phyloP scores from a whole-genome alignment of 2,797 vertebrate species.

The Acanthurus lineatus region DNA sequence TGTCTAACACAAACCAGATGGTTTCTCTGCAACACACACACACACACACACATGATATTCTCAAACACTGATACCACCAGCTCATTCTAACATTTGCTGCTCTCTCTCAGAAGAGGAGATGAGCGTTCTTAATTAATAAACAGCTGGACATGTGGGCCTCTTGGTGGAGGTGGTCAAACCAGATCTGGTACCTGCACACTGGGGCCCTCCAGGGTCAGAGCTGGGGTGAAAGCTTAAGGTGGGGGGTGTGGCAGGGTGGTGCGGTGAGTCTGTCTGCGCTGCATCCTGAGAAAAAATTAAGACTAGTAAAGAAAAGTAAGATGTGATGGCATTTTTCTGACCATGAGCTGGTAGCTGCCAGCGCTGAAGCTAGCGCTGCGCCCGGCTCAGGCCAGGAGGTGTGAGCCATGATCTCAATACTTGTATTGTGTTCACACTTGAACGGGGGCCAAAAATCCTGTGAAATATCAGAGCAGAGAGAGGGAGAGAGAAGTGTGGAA shows the following conservation, averaged over 20 bases:
- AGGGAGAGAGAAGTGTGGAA: constrained; percentile 77
- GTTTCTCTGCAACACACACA: constrained; percentile 62
- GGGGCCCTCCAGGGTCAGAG: constrained; percentile 61
- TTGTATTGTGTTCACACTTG: constrained; percentile 86
- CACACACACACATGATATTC: constrained; percentile 35
- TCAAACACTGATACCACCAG: constrained; percentile 39
- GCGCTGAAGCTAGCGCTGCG: constrained; percentile 60
- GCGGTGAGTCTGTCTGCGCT: constrained; percentile 22
- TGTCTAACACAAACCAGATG: constrained; percentile 85
- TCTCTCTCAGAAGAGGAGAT: constrained; percentile 65
- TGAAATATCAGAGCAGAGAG: constrained; percentile 81
- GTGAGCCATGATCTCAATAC: constrained; percentile 81
- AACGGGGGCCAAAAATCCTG: constrained; percentile 79
- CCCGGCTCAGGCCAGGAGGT: constrained; percentile 69
- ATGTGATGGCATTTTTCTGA: constrained; percentile 12
- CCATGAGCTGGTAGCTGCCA: constrained; percentile 62
- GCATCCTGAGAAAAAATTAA: constrained; percentile 41
- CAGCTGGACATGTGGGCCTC: constrained; percentile 80
- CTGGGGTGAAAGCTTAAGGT: constrained; percentile 61
- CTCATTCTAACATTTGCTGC: constrained; percentile 28
- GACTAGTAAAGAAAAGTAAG: constrained; percentile 42
- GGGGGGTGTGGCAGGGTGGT: not conserved
- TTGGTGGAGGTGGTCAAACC: constrained; percentile 61
- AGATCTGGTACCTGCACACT: constrained; percentile 75
- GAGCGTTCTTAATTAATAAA: constrained; percentile 82